These are phyloP conservation scores for Cerastis rubricosa DNA, from an alignment of 2,888 invertebrate species.

Conservation along the genomic window DNA sequence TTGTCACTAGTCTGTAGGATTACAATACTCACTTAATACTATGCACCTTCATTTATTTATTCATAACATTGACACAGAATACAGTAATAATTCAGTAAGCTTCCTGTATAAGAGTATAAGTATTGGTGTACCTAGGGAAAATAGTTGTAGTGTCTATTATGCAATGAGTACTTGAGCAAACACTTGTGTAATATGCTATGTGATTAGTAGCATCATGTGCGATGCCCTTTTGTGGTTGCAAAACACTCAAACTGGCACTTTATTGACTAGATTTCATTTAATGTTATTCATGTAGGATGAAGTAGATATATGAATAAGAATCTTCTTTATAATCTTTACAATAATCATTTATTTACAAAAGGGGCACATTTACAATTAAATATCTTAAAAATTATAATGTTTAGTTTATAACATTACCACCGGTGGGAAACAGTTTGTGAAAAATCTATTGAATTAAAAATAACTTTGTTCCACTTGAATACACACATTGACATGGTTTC, in stretches of 20 bases:
- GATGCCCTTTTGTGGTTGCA: neutral
- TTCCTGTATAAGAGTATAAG: neutral
- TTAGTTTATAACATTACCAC: neutral
- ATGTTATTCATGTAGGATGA: constrained; percentile 5
- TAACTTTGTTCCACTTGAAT: neutral
- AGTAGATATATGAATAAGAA: neutral
- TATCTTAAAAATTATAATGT: no score
- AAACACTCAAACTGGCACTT: neutral
- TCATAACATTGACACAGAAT: neutral
- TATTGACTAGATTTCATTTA: constrained; percentile 1
- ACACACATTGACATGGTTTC: constrained; percentile 3
- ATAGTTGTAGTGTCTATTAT: neutral
- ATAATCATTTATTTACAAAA: no score
- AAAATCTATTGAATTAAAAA: neutral
- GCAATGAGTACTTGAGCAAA: constrained; percentile 7
- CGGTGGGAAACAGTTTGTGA: neutral
- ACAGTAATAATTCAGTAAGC: neutral
- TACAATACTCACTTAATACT: neutral
- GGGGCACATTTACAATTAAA: no score
- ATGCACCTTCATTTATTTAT: neutral
- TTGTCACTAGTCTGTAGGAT: neutral
- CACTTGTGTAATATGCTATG: constrained; percentile 14
- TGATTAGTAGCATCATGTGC: constrained; percentile 23
- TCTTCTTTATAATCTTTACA: no score
- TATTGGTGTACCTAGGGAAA: neutral